Base-by-base conservation (phyloP, 2,797 vertebrate genomes). In the Pteronotus mesoamericanus region DNA sequence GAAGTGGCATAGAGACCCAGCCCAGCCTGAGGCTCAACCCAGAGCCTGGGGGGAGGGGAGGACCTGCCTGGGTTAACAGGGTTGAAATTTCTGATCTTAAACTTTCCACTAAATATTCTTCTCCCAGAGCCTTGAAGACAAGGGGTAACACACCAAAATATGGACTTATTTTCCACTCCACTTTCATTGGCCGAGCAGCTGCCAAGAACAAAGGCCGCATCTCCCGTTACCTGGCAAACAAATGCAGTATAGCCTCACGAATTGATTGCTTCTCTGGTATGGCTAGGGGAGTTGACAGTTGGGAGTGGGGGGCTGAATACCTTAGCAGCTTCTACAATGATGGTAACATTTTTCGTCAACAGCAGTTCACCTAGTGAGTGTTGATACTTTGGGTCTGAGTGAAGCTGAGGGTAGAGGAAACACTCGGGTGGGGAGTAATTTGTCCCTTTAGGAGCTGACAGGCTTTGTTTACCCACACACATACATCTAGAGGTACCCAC, bases 281-380 rank as follows among this genome's bases (percentile, higher is more conserved):
- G 39, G n/a, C 32, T 26, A 0, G 2, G n/a, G 22, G 2, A 14
- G 37, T 77, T 95, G 66, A 75, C 72, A 69, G 15, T 68, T 69
- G 10, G 66, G 78, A 5, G 42, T 16, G 71, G 53, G 68, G 3
- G 42, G 18, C 16, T 16, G 8, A 10, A 11, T 34, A n/a, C 89
- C 84, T 3, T 22, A 37, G 95, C 97, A 37, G 95, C 97, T 96
- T 98, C 98, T 96, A 99, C 99, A 0, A 19, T 99, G 99, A 99
- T 99, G 99, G 97, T 97, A 80, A 92, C 59, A 99, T 99, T 99
- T 99, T 99, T 99, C 99, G 99, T 99, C 99, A 99, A 99, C 99
- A 99, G 99, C 80, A 99, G 99, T 97, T 99, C 99, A 98, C 99
- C 78, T 32, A 1, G 98, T 98, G 98, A 98, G 98, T 99, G 99